Percentiles rank a stretch among this genome's conserved stretches.
Evolutionary conservation across 2,113 vertebrate species (phyloP).

Genomic region (Elachura formosa): DNA sequence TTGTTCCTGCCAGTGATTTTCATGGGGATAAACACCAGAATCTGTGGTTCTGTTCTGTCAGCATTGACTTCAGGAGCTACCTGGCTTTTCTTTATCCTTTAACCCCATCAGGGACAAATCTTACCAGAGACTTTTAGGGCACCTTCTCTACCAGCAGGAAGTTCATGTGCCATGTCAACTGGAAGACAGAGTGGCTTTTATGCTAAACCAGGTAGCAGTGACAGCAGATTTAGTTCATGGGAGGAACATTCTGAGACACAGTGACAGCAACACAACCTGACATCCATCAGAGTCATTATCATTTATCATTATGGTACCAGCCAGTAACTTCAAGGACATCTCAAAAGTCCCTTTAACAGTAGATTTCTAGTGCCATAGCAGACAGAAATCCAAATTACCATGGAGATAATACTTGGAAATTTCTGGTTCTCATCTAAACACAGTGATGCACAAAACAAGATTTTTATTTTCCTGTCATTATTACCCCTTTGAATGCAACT

Average conservation of each 20-base stretch:
- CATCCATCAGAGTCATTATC: neutral
- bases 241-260: neutral
- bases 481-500: neutral
- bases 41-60: neutral
- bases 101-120: neutral
- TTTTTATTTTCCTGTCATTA: neutral
- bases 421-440: neutral
- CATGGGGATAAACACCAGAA: fast-evolving
- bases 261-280: neutral
- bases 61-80: neutral
- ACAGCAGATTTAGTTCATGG: neutral
- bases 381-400: neutral
- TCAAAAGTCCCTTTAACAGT: neutral
- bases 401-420: neutral
- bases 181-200: neutral
- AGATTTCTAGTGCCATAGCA: neutral
- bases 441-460: neutral
- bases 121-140: neutral
- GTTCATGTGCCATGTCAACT: neutral
- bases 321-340: neutral
- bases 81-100: neutral
- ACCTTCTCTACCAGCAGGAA: neutral
- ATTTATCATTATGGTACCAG: neutral
- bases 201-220: neutral
- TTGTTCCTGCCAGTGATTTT: neutral